Percentiles rank a stretch among this genome's conserved stretches.
Conservation (phyloP, 2,888 invertebrate genomes). For the Alloscopus bannaensis region DNA sequence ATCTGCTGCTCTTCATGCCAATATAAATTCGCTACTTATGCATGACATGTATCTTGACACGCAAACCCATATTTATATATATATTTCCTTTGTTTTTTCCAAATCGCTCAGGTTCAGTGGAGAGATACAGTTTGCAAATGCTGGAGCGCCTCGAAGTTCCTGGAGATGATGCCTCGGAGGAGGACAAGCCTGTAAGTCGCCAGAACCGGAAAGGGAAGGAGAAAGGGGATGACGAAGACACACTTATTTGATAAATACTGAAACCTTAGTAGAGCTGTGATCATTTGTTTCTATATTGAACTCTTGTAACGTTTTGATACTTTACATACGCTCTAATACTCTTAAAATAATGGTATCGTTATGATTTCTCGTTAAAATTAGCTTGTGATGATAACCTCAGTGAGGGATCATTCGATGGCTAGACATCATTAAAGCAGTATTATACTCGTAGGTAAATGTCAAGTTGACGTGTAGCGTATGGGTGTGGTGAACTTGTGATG, state of each 20-base stretch:
- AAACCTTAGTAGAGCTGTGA: constrained; percentile 60
- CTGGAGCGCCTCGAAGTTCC: constrained; percentile 74
- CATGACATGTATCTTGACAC: background rate
- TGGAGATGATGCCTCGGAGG: constrained; percentile 71
- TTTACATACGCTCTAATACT: too few relatives aligned
- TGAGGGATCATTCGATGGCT: constrained; percentile 19
- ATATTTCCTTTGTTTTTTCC: constrained; percentile 1
- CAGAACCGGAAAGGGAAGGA: constrained; percentile 65
- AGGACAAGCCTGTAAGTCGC: constrained; percentile 48
- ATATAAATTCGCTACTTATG: background rate
- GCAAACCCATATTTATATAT: background rate
- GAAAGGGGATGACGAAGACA: constrained; percentile 72
- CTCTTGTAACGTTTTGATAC: too few relatives aligned
- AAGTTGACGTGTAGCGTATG: background rate
- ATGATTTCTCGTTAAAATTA: too few relatives aligned
- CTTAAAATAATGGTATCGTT: too few relatives aligned
- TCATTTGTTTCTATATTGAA: constrained; percentile 15
- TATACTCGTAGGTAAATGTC: background rate
- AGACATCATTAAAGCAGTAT: constrained; percentile 60
- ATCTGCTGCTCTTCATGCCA: too few relatives aligned
- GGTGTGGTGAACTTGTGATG: constrained; percentile 11
- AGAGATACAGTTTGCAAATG: constrained; percentile 73
- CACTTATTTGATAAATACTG: constrained; percentile 71
- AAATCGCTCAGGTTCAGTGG: constrained; percentile 74
- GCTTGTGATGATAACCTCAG: too few relatives aligned